Conservation (phyloP, 2,113 vertebrate genomes). For the Vulpes ferrilata region DNA sequence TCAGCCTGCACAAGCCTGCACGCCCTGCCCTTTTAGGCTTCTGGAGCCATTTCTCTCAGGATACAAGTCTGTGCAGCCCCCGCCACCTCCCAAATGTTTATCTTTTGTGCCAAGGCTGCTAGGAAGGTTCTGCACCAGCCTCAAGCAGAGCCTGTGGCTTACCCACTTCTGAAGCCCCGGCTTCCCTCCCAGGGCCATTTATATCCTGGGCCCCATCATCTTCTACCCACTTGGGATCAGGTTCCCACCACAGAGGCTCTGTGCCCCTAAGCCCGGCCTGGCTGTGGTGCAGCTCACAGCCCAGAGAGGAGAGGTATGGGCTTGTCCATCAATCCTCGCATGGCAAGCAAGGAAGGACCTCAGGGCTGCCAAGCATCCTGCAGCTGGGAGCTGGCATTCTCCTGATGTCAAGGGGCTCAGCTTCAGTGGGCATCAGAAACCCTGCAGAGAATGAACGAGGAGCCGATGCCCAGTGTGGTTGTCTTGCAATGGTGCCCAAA, state of each 20-base stretch:
- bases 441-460: background rate
- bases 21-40: background rate
- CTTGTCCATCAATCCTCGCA: background rate
- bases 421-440: background rate
- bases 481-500: background rate
- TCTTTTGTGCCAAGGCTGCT: background rate
- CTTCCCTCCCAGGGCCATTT: constrained; percentile 2
- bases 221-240: background rate
- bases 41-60: background rate
- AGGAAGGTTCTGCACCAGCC: background rate
- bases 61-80: background rate
- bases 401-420: background rate
- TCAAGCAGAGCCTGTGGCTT: background rate
- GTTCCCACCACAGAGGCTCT: constrained; percentile 7
- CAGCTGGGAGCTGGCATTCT: background rate
- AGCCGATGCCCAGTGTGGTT: too few relatives aligned
- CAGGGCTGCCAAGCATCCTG: background rate
- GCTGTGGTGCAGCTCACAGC: background rate
- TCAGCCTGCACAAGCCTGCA: background rate
- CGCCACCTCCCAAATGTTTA: background rate
- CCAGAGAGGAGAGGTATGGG: background rate
- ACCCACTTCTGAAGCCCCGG: background rate
- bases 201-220: constrained; percentile 14
- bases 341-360: background rate
- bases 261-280: rapidly evolving